Conservation (phyloP, 2,888 invertebrate species). For the Athalia circularis region DNA sequence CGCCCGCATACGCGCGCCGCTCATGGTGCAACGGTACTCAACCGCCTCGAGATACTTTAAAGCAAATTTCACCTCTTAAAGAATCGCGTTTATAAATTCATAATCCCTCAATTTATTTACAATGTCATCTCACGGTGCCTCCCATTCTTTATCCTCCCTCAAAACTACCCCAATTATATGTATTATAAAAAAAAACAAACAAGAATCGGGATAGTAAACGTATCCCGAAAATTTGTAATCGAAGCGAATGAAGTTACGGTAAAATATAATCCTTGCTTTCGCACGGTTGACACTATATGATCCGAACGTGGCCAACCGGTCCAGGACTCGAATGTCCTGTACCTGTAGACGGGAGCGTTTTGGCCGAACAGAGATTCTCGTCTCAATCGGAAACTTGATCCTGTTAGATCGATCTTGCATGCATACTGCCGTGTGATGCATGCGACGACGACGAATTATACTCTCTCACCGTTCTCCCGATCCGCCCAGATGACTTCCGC, state of each 20-base stretch:
- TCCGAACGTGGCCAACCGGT: constrained; percentile 20
- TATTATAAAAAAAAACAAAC: no score
- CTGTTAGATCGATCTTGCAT: constrained; percentile 69
- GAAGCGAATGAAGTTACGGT: not conserved
- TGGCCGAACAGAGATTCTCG: constrained; percentile 30
- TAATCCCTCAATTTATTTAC: not conserved
- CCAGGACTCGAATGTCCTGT: constrained; percentile 23
- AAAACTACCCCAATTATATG: no score
- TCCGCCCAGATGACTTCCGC: constrained; percentile 72
- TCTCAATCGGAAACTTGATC: constrained; percentile 63
- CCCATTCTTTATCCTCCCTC: no score
- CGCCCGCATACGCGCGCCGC: constrained; percentile 50
- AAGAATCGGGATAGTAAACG: no score
- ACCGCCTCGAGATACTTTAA: constrained; percentile 16
- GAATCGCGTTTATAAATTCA: not conserved
- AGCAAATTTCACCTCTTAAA: constrained; percentile 25
- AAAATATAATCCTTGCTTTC: not conserved
- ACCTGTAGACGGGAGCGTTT: not conserved
- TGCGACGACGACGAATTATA: constrained; percentile 56
- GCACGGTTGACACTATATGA: constrained; percentile 32
- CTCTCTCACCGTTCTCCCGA: constrained; percentile 64
- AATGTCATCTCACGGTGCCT: not conserved
- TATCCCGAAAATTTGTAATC: not conserved
- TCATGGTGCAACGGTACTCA: constrained; percentile 43
- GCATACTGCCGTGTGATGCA: constrained; percentile 52